phyloP scores from a whole-genome alignment of 2,797 vertebrate genomes.

The Sebastolobus altivelis region DNA sequence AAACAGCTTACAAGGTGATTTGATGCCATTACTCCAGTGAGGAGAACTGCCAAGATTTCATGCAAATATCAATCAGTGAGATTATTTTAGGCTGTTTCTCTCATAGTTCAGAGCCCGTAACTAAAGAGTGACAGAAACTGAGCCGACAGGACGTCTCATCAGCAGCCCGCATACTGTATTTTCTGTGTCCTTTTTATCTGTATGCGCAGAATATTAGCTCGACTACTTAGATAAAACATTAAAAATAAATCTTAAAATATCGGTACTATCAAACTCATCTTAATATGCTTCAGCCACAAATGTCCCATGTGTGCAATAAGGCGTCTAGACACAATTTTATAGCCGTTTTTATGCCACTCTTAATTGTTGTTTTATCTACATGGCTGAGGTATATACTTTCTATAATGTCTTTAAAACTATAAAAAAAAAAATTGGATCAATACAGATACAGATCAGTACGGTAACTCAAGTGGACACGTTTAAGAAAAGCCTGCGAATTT shows the following conservation, averaged over 20 bases:
- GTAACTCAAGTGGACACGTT: conserved; percentile 15
- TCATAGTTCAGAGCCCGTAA: conserved; percentile 34
- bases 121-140: conserved; percentile 45
- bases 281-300: conserved; percentile 38
- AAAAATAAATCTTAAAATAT: conserved; percentile 45
- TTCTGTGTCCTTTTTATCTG: conserved; percentile 21
- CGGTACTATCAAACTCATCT: conserved; percentile 39
- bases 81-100: conserved; percentile 52
- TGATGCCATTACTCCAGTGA: conserved; percentile 40
- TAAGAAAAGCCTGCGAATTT: conserved; percentile 12
- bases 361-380: conserved; percentile 64
- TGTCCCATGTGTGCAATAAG: conserved; percentile 58
- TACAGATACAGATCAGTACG: conserved; percentile 7
- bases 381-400: conserved; percentile 30
- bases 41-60: conserved; percentile 55
- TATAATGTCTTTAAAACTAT: conserved; percentile 42
- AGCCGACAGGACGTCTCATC: conserved; percentile 45
- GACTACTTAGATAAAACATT: conserved; percentile 40
- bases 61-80: conserved; percentile 60
- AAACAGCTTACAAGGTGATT: conserved; percentile 58
- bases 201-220: neutral
- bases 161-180: conserved; percentile 35
- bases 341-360: conserved; percentile 48
- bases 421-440: conserved; percentile 56
- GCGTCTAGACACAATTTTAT: conserved; percentile 64